Evolutionary conservation across 2,797 vertebrate genomes (phyloP).

Genomic region (Lacerta viridis): DNA sequence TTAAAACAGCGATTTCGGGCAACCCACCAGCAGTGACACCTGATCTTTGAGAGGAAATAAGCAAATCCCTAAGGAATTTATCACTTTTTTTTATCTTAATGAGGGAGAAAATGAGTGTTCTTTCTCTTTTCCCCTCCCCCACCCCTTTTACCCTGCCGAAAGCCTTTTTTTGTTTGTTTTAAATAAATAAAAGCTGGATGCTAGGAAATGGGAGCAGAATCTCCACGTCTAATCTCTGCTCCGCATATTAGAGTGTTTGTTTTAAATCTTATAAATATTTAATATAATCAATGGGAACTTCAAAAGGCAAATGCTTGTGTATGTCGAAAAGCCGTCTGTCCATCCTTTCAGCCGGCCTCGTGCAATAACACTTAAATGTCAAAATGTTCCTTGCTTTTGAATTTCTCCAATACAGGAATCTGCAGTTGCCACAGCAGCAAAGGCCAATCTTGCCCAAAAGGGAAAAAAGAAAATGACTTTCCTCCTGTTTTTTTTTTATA

Average conservation of each 20-base stretch:
- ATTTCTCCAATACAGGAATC: constrained; percentile 59
- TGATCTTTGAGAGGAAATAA: background rate
- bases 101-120: accelerated
- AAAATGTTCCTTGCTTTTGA: constrained; percentile 59
- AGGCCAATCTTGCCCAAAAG: constrained; percentile 54
- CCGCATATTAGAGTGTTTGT: background rate
- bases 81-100: constrained; percentile 6
- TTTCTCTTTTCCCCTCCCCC: background rate
- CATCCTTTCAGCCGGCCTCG: constrained; percentile 19
- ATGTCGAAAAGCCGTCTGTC: constrained; percentile 16
- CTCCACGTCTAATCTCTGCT: constrained; percentile 26
- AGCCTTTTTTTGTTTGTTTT: constrained; percentile 13
- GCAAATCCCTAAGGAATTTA: background rate
- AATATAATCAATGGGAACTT: constrained; percentile 41
- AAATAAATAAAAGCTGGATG: constrained; percentile 22
- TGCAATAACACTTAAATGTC: constrained; percentile 56
- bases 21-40: background rate
- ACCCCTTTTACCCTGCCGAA: constrained; percentile 3
- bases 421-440: constrained; percentile 43
- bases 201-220: background rate
- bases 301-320: constrained; percentile 37
- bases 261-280: constrained; percentile 49
- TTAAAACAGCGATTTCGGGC: background rate
- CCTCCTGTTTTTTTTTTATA: constrained; percentile 55
- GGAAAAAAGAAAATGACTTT: constrained; percentile 60